Base-by-base conservation (phyloP, 2,113 vertebrate genomes). In the Lagopus muta region DNA sequence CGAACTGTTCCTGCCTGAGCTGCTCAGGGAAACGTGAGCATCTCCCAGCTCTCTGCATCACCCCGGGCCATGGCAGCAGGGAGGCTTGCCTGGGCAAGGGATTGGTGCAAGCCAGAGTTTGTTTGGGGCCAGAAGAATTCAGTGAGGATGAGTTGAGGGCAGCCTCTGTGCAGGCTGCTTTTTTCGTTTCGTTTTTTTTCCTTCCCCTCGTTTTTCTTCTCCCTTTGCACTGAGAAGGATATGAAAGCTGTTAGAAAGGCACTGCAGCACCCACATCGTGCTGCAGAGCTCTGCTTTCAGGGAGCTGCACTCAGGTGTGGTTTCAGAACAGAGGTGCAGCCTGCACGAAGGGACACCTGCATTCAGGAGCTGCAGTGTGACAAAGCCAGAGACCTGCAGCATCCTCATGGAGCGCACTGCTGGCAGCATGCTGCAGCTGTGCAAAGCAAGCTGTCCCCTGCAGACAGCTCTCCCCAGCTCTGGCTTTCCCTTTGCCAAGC, bases 181-280 rank as follows among this genome's bases (percentile, higher is more conserved):
- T 38, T n/a, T 66, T 28, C 27, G 10, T 38, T 38, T 38, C 9
- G 9, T 45, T 16, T 55, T 8, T 5, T 20, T 11, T 6, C 4
- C 2, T 9, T 6, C 2, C 3, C 2, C 24, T 74, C 36, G 18
- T 52, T 38, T 66, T 50, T 80, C 32, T 94, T 43, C 84, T 92
- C 66, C 50, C 38, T 92, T 93, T 96, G 83, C 47, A 72, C 47
- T 20, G 86, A 84, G 66, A 86, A 81, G 83, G 62, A 82, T 69
- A 67, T 60, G 15, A 48, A 84, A 87, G 76, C 86, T 67, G 73
- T 88, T 78, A 27, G 74, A 36, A 75, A 79, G 27, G 58, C 84
- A 58, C 62, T 73, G 86, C 43, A 92, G 84, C 87, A 72, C 67
- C 85, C 85, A 82, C 57, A 25, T 20, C 71, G 28, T 34, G 58